Conservation (phyloP, 2,888 invertebrate genomes). For the Chironomus riparius region DNA sequence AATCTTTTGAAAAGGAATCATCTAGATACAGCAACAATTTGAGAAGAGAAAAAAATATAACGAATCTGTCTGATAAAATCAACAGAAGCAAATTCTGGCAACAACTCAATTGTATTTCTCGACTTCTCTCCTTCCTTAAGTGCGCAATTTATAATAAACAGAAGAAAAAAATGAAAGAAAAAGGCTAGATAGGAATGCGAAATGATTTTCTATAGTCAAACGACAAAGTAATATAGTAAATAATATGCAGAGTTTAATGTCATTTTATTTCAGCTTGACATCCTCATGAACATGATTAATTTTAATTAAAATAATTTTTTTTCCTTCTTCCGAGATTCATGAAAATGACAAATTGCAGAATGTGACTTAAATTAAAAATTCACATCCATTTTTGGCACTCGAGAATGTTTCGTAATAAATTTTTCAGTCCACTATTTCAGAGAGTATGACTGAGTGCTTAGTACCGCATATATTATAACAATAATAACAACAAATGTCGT, state of each 20-base stretch:
- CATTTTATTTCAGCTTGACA: background rate
- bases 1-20: background rate
- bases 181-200: background rate
- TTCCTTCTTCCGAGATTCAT: background rate
- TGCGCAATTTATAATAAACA: background rate
- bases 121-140: background rate
- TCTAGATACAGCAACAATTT: constrained; percentile 2
- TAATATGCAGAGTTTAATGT: background rate
- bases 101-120: background rate
- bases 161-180: background rate
- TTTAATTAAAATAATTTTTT: background rate
- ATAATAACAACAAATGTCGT: background rate
- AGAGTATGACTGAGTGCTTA: background rate
- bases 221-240: too few species aligned
- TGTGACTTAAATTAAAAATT: background rate
- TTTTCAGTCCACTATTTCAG: background rate
- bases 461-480: background rate
- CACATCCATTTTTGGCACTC: background rate
- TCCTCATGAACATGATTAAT: background rate
- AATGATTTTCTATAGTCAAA: background rate
- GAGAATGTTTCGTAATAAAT: background rate
- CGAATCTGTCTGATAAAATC: background rate
- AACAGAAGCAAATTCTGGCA: background rate
- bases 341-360: background rate
- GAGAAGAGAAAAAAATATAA: too few species aligned